Percentiles rank a stretch among this genome's conserved stretches.
These are phyloP conservation scores for Coenobita brevimanus DNA, from an alignment of 1,140 invertebrate genomes.

Conservation along the genomic window DNA sequence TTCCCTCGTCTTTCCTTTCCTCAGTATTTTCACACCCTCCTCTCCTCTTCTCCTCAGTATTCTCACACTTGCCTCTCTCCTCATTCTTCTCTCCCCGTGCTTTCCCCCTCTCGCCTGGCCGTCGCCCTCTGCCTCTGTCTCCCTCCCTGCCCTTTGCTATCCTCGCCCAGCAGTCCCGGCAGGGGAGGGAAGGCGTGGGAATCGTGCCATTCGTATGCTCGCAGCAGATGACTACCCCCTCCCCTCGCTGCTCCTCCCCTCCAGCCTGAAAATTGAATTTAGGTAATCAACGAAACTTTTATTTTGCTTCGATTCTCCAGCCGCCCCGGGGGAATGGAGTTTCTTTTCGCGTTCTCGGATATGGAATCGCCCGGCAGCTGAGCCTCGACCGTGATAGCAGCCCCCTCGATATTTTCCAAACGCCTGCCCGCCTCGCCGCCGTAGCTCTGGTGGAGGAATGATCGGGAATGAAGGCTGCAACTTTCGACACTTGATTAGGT, in stretches of 20 bases:
- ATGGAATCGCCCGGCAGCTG: conserved; percentile 59
- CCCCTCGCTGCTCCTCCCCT: neutral
- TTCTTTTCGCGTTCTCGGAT: conserved; percentile 63
- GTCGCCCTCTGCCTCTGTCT: too few relatives aligned
- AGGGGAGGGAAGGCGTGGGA: conserved; percentile 38
- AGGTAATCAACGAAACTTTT: conserved; percentile 66
- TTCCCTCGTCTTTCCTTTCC: too few relatives aligned
- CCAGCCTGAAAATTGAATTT: conserved; percentile 61
- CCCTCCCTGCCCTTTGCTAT: too few relatives aligned
- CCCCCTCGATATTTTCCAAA: too few relatives aligned
- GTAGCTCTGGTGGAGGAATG: neutral
- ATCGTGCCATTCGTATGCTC: conserved; percentile 57
- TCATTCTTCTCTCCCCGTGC: too few relatives aligned
- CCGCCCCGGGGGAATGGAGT: conserved; percentile 44
- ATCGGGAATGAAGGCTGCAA: conserved; percentile 8
- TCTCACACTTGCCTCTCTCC: too few relatives aligned
- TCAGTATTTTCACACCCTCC: too few relatives aligned
- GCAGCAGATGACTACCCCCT: conserved; percentile 34
- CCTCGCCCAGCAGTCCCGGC: neutral
- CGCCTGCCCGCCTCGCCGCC: too few relatives aligned
- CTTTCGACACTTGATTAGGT: conserved; percentile 52
- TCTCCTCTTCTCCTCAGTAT: too few relatives aligned
- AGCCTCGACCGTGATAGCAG: conserved; percentile 41
- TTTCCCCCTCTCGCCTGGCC: too few relatives aligned
- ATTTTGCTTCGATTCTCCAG: conserved; percentile 64